These are phyloP conservation scores for Petrocephalus schoutedeni DNA, from an alignment of 2,797 vertebrate species.

Conservation along the genomic window DNA sequence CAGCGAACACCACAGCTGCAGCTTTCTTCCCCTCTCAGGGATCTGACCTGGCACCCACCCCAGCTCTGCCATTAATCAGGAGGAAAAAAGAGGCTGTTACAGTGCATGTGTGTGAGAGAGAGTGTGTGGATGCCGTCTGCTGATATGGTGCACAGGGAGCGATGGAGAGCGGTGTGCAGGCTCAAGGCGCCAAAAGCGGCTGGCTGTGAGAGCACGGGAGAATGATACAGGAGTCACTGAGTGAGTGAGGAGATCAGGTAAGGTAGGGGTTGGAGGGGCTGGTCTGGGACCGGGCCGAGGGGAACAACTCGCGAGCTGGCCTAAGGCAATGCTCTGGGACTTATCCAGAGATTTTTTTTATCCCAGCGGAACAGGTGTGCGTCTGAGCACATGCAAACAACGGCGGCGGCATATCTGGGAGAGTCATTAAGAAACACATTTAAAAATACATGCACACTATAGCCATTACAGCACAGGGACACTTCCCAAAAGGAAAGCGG, in stretches of 20 bases:
- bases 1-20: slow-evolving; percentile 77
- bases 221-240: background rate
- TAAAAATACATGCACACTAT: slow-evolving; percentile 42
- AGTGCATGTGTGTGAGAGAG: slow-evolving; percentile 39
- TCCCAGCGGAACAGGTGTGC: slow-evolving; percentile 14
- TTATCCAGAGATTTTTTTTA: slow-evolving; percentile 2
- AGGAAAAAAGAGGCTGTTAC: slow-evolving; percentile 45
- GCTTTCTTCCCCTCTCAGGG: slow-evolving; percentile 45
- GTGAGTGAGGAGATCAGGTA: background rate
- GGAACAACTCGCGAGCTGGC: background rate
- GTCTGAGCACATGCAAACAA: slow-evolving; percentile 7
- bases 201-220: slow-evolving; percentile 6
- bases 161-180: background rate
- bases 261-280: background rate
- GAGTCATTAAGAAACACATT: slow-evolving; percentile 32
- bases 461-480: slow-evolving; percentile 37
- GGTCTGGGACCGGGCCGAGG: background rate
- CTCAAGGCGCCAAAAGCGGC: slow-evolving; percentile 28
- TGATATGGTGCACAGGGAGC: slow-evolving; percentile 42
- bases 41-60: slow-evolving; percentile 71
- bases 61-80: slow-evolving; percentile 75
- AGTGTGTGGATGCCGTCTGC: slow-evolving; percentile 25
- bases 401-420: background rate
- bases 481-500: slow-evolving; percentile 39
- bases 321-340: background rate